Evolutionary conservation across 1,140 invertebrate genomes (phyloP).

Genomic region (Zaprionus ghesquierei): DNA sequence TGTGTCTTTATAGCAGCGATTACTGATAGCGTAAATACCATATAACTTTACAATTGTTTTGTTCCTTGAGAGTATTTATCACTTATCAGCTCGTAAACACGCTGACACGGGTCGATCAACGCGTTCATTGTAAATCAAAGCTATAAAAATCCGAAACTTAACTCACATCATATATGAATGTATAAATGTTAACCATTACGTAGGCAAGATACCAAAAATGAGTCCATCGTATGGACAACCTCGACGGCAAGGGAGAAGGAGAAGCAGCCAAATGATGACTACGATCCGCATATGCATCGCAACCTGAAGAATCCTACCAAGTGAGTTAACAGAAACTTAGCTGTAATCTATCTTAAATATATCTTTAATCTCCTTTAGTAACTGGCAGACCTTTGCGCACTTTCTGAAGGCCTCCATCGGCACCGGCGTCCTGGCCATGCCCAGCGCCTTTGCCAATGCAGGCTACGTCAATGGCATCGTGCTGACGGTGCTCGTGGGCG

Average conservation of each 20-base stretch:
- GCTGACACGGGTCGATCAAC: neutral
- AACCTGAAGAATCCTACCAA: slow-evolving; percentile 88
- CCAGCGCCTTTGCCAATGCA: slow-evolving; percentile 88
- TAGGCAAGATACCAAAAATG: slow-evolving; percentile 48
- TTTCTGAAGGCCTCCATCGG: slow-evolving; percentile 89
- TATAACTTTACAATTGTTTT: slow-evolving; percentile 46
- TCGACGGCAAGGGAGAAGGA: slow-evolving; percentile 9
- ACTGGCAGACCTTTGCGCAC: slow-evolving; percentile 87
- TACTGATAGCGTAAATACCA: neutral
- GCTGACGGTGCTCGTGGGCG: slow-evolving; percentile 85
- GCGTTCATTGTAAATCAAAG: neutral
- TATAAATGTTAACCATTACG: neutral
- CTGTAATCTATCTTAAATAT: neutral
- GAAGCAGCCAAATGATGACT: slow-evolving; percentile 78
- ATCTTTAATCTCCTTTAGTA: slow-evolving; percentile 82
- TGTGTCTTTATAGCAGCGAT: slow-evolving; percentile 1
- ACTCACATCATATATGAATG: slow-evolving; percentile 26
- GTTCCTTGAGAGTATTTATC: slow-evolving; percentile 2
- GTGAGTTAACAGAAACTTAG: slow-evolving; percentile 83
- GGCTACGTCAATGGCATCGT: slow-evolving; percentile 87
- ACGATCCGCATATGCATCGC: slow-evolving; percentile 87
- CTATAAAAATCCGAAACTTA: slow-evolving; percentile 48
- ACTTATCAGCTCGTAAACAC: slow-evolving; percentile 33
- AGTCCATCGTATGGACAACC: slow-evolving; percentile 27
- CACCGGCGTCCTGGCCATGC: slow-evolving; percentile 92